Evolutionary conservation across 2,888 invertebrate species (phyloP).

Genomic region (Caenorhabditis imperialis): DNA sequence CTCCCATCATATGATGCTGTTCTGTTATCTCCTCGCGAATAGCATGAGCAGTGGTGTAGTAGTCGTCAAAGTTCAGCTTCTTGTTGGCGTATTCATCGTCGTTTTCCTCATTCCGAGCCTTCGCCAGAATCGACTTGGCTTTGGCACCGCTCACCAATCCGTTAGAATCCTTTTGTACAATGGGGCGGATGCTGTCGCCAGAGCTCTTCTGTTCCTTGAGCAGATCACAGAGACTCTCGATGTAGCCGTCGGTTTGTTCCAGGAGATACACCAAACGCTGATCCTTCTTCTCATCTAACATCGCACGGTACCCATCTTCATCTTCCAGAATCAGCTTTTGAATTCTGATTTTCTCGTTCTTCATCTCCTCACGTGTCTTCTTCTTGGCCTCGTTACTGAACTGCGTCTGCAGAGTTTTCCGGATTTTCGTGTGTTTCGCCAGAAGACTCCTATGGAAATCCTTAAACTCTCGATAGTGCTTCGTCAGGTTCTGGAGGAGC

Average conservation of each 20-base stretch:
- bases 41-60: slow-evolving; percentile 95
- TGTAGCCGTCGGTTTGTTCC: slow-evolving; percentile 98
- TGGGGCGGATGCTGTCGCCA: background rate
- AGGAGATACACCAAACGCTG: slow-evolving; percentile 96
- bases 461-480: slow-evolving; percentile 85
- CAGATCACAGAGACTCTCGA: slow-evolving; percentile 93
- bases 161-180: slow-evolving; percentile 79
- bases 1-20: slow-evolving; percentile 93
- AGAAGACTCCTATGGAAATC: slow-evolving; percentile 86
- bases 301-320: slow-evolving; percentile 98
- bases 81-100: slow-evolving; percentile 93
- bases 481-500: slow-evolving; percentile 85
- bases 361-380: slow-evolving; percentile 95
- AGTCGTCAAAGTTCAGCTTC: slow-evolving; percentile 86
- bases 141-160: slow-evolving; percentile 45
- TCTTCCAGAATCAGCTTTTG: slow-evolving; percentile 97
- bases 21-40: slow-evolving; percentile 91
- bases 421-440: slow-evolving; percentile 90
- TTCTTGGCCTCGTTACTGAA: slow-evolving; percentile 97
- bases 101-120: slow-evolving; percentile 78
- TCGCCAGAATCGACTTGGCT: slow-evolving; percentile 30
- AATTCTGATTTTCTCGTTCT: slow-evolving; percentile 99
- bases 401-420: slow-evolving; percentile 95
- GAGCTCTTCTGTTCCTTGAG: slow-evolving; percentile 86
- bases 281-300: slow-evolving; percentile 99